Percentiles rank a stretch among this genome's conserved stretches.
Evolutionary conservation across 2,797 vertebrate species (phyloP).

Genomic region (Nasua narica): DNA sequence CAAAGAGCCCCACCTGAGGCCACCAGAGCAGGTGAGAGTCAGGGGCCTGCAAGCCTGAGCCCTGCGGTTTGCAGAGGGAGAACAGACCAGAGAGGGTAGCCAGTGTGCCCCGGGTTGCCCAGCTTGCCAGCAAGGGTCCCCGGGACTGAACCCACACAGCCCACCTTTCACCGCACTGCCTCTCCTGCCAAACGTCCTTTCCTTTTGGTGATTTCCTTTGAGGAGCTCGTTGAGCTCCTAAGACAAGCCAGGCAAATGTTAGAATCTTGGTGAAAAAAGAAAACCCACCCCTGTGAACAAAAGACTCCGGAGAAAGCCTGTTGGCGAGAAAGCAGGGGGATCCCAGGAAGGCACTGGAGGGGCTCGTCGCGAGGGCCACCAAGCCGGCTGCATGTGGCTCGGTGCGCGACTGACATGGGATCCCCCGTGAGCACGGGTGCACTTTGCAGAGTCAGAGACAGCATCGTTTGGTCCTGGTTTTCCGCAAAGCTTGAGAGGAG

Average conservation of each 20-base stretch:
- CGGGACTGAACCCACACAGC: no score
- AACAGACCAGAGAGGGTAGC: not conserved
- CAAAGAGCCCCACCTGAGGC: not conserved
- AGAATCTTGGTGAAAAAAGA: not conserved
- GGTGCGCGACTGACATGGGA: not conserved
- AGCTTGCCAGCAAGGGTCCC: not conserved
- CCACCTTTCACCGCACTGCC: accelerated
- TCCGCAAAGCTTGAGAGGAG: not conserved
- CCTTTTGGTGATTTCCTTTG: not conserved
- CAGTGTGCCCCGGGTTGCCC: not conserved
- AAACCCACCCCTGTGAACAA: not conserved
- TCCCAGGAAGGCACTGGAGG: accelerated
- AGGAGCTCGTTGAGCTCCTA: not conserved
- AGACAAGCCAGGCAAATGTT: not conserved
- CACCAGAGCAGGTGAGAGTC: not conserved
- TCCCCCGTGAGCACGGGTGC: accelerated
- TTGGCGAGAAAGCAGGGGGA: not conserved
- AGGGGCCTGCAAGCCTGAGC: not conserved
- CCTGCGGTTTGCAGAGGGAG: not conserved
- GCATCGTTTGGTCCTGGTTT: not conserved
- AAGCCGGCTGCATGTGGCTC: accelerated
- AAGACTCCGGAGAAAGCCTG: not conserved
- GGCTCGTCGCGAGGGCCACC: not conserved
- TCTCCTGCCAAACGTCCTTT: not conserved
- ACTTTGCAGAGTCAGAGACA: not conserved